Evolutionary conservation across 2,888 invertebrate species (phyloP), one percentile per base, ranked within the genome.

Genomic region (Nomada lathburiana): DNA sequence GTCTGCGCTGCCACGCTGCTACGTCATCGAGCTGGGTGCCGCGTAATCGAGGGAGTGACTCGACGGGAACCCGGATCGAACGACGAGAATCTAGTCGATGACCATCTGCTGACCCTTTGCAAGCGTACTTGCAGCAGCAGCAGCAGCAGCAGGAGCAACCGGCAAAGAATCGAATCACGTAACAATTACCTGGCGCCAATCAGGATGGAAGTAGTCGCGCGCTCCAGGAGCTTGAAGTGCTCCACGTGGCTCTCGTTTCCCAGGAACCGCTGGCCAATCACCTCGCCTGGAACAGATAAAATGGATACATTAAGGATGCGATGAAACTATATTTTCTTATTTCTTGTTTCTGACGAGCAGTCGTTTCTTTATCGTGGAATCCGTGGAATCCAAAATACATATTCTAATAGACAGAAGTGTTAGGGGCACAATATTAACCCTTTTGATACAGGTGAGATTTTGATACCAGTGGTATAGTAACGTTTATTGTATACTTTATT

Each of bases 191-290:
- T 97, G 92, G 98, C 98, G 90, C 98, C 98, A 90, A 98, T 96
- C 92, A 98, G 95, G 91, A 98, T 95, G 81, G 97, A 97, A 93
- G 96, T 96, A 90, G 97, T 96, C 94, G 98, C 97, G 94, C 97
- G 96, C 94, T 97, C 97, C 94, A 98, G 96, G 92, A 98, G 96
- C 94, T 97, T 97, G 95, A 98, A 98, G 94, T 98, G 97, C 94
- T 98, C 97, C 90, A 96, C 95, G 92, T 96, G 96, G 87, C 97
- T 96, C 90, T 95, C 95, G 94, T 98, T 98, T 90, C 98, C 98
- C 91, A 96, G 95, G 94, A 97, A 97, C 93, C 96, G 96, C 90
- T 97, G 96, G 89, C 96, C 95, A 93, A 96, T 95, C 94, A 96
- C 96, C 94, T 96, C 96, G 93, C 96, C 96, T 96, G 95, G 90